phyloP scores from a whole-genome alignment of 2,113 vertebrate species.

The Poecilia latipinna region DNA sequence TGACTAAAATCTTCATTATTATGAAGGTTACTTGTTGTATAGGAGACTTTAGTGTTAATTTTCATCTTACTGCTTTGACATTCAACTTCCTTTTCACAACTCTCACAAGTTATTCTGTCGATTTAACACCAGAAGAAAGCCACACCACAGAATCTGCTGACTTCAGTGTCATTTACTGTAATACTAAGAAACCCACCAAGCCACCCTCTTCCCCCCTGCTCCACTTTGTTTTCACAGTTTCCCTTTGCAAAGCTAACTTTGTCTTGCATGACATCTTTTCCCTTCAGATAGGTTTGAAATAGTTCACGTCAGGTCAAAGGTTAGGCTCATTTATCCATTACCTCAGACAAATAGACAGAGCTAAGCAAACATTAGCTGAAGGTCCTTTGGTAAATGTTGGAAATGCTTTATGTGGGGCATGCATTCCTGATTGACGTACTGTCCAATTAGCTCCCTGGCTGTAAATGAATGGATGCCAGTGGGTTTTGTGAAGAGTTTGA shows the following conservation, averaged over 20 bases:
- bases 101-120: background rate
- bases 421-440: conserved; percentile 64
- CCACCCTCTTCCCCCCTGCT: background rate
- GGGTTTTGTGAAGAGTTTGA: conserved; percentile 6
- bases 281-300: conserved; percentile 43
- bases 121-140: background rate
- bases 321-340: conserved; percentile 73
- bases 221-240: conserved; percentile 42
- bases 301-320: conserved; percentile 60
- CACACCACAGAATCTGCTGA: background rate
- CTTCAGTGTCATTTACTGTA: conserved; percentile 17
- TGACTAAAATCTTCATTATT: no score
- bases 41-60: background rate
- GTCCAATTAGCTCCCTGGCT: conserved; percentile 59
- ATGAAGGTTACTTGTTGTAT: background rate
- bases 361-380: conserved; percentile 64
- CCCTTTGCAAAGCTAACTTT: conserved; percentile 37
- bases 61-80: background rate
- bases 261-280: conserved; percentile 33
- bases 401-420: conserved; percentile 49
- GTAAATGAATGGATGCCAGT: conserved; percentile 34
- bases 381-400: conserved; percentile 45
- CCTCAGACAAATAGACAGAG: conserved; percentile 60
- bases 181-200: background rate
- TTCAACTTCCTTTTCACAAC: background rate